Conservation (phyloP, 2,113 vertebrate genomes). For the Sapajus apella region DNA sequence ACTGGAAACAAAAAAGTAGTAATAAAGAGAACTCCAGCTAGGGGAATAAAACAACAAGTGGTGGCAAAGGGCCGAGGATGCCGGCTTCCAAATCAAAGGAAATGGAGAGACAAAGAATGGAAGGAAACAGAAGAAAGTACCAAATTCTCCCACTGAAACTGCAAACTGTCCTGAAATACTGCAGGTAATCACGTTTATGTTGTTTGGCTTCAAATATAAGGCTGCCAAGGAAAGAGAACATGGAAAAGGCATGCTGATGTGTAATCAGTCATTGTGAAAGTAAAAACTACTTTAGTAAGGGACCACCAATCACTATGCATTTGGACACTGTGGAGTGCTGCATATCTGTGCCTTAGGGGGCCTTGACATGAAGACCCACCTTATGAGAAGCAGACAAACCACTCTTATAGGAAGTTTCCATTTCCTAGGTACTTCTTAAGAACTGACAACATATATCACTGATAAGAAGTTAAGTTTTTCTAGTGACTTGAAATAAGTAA, state of each 20-base stretch:
- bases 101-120: conserved; percentile 68
- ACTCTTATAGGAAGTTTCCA: not conserved
- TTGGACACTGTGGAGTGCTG: rapidly evolving
- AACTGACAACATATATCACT: not conserved
- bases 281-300: conserved; percentile 44
- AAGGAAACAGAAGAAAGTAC: conserved; percentile 66
- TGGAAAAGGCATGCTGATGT: not conserved
- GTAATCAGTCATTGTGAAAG: conserved; percentile 3
- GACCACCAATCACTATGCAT: not conserved
- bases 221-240: conserved; percentile 67
- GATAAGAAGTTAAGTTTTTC: not conserved
- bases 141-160: conserved; percentile 66
- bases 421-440: not conserved
- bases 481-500: not conserved
- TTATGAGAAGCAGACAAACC: not conserved
- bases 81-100: conserved; percentile 72
- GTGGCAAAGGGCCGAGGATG: conserved; percentile 73
- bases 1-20: conserved; percentile 28
- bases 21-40: conserved; percentile 18
- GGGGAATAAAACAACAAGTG: conserved; percentile 81
- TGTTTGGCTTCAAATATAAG: conserved; percentile 71
- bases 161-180: conserved; percentile 69
- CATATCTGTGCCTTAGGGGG: not conserved
- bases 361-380: not conserved
- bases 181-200: conserved; percentile 72